Conservation (phyloP, 2,797 vertebrate genomes). For the Fundulus diaphanus region DNA sequence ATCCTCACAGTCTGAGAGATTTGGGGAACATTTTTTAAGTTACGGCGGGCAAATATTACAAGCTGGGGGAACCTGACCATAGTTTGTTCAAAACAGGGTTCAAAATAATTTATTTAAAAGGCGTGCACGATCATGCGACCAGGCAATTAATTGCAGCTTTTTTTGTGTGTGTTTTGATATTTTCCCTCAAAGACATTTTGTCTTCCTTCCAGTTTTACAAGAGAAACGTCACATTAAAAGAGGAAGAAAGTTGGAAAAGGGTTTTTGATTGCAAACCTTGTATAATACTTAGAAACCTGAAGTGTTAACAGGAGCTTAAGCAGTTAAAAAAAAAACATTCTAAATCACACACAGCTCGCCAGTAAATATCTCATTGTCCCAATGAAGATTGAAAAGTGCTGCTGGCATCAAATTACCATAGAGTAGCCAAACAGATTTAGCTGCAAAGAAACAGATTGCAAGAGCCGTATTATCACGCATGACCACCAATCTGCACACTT, state of each 20-base stretch:
- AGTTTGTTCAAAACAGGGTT: too few species aligned
- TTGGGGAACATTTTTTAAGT: too few species aligned
- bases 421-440: conserved; percentile 1
- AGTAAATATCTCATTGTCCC: not conserved
- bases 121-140: too few species aligned
- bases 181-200: too few species aligned
- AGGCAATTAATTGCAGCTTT: too few species aligned
- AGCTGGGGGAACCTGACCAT: too few species aligned
- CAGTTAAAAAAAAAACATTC: not conserved
- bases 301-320: not conserved
- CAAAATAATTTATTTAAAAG: too few species aligned
- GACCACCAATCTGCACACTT: conserved; percentile 13
- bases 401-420: conserved; percentile 7
- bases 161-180: too few species aligned
- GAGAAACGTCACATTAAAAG: not conserved
- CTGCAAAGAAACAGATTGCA: conserved; percentile 10
- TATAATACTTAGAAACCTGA: not conserved
- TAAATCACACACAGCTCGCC: not conserved
- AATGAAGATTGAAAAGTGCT: not conserved
- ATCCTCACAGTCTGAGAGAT: too few species aligned
- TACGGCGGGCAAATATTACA: too few species aligned
- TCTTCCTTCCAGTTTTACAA: too few species aligned
- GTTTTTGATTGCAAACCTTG: not conserved
- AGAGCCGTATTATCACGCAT: conserved; percentile 2
- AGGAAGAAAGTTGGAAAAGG: too few species aligned